phyloP scores from a whole-genome alignment of 2,797 vertebrate species.

The Neomorphus geoffroyi region DNA sequence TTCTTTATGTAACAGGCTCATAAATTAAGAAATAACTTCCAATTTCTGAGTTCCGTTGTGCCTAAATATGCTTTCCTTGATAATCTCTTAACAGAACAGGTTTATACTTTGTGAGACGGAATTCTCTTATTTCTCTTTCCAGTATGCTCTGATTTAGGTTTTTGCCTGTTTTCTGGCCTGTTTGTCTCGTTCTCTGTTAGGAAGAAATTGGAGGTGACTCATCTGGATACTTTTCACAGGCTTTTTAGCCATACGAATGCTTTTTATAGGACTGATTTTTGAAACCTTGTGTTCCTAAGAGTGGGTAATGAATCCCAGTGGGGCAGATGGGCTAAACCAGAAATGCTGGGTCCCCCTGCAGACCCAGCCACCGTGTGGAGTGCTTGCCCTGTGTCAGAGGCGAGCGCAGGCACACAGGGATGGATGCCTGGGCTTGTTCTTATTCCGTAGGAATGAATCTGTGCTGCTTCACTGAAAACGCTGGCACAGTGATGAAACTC shows the following conservation, averaged over 20 bases:
- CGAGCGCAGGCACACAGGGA: fast-evolving
- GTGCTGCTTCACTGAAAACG: not conserved
- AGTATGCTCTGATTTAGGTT: not conserved
- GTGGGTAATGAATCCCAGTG: not conserved
- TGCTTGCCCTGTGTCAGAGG: not conserved
- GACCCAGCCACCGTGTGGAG: not conserved
- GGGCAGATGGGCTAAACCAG: not conserved
- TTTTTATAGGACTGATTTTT: not conserved
- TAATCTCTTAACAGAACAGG: not conserved
- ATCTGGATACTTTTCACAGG: not conserved
- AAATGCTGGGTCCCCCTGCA: not conserved
- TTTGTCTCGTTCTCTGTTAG: not conserved
- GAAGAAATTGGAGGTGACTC: not conserved
- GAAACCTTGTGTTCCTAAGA: not conserved
- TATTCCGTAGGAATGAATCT: not conserved
- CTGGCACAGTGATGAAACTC: not conserved
- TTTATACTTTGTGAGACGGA: not conserved
- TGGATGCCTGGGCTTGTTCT: fast-evolving
- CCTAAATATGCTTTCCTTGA: not conserved
- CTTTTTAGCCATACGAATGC: not conserved
- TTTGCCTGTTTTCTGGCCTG: not conserved
- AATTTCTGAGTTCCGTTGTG: not conserved
- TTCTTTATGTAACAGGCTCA: not conserved
- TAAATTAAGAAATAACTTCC: not conserved
- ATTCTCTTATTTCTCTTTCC: not conserved